Conservation (phyloP, 2,888 invertebrate species). For the Drosophila gaucha region DNA sequence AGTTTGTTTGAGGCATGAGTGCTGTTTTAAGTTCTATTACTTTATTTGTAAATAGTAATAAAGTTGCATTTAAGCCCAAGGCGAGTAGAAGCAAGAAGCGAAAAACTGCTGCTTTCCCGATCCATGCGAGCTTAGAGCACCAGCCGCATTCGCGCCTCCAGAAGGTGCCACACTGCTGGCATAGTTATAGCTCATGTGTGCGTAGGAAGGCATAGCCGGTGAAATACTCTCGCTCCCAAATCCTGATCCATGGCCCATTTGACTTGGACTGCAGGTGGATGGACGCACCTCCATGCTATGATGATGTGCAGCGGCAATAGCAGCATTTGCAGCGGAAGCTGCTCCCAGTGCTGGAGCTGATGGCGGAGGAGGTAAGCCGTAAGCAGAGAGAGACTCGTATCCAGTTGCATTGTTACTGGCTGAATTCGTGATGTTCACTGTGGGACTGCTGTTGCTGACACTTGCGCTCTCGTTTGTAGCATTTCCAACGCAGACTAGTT, state of each 20-base stretch:
- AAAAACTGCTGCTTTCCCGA: constrained; percentile 82
- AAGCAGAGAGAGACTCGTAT: constrained; percentile 74
- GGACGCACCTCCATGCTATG: constrained; percentile 84
- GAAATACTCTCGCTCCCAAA: constrained; percentile 53
- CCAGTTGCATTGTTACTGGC: constrained; percentile 36
- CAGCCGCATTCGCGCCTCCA: constrained; percentile 7
- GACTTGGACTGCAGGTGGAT: constrained; percentile 88
- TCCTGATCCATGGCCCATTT: constrained; percentile 69
- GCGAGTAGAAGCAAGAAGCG: constrained; percentile 83
- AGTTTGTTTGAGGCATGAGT: constrained; percentile 4
- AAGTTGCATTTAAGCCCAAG: constrained; percentile 74
- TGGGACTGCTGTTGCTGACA: constrained; percentile 23
- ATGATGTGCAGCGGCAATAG: constrained; percentile 33
- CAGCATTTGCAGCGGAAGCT: constrained; percentile 4
- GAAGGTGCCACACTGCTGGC: constrained; percentile 52
- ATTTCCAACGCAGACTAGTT: constrained; percentile 38
- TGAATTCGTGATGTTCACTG: constrained; percentile 25
- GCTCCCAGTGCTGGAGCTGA: constrained; percentile 32
- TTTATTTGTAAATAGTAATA: not conserved
- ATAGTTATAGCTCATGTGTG: constrained; percentile 80
- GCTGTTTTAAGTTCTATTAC: not conserved
- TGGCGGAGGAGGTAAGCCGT: constrained; percentile 77
- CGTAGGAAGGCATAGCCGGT: constrained; percentile 58
- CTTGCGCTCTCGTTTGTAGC: constrained; percentile 23
- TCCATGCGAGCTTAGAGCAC: constrained; percentile 39